Conservation (phyloP, 2,797 vertebrate genomes). For the Heliangelus exortis region DNA sequence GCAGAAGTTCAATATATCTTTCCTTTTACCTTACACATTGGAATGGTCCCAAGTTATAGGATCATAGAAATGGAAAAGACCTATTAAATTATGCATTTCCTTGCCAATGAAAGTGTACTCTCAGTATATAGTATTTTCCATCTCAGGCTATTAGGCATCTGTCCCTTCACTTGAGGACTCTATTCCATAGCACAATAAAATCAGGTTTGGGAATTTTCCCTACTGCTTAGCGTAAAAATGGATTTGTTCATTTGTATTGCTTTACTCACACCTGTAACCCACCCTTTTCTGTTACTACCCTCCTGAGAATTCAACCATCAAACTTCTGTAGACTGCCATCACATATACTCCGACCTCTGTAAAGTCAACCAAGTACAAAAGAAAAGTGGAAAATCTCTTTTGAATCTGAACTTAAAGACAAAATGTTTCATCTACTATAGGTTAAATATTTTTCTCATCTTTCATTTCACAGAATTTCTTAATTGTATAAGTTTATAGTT, state of each 20-base stretch:
- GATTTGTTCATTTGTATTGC: conserved; percentile 60
- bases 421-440: neutral
- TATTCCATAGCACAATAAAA: conserved; percentile 70
- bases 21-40: conserved; percentile 25
- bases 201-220: conserved; percentile 68
- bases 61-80: conserved; percentile 37
- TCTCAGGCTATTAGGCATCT: neutral
- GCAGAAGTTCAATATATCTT: conserved; percentile 12
- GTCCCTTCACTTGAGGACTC: conserved; percentile 54
- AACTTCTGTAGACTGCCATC: neutral
- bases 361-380: conserved; percentile 29
- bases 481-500: neutral
- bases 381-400: neutral
- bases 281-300: conserved; percentile 53
- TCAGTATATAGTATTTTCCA: conserved; percentile 22
- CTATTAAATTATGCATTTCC: conserved; percentile 35
- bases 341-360: neutral
- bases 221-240: conserved; percentile 64
- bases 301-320: neutral
- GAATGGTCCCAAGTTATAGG: neutral
- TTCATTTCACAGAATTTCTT: neutral
- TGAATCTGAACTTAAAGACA: neutral
- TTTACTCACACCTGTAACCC: conserved; percentile 62
- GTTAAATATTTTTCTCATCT: neutral
- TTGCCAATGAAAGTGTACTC: conserved; percentile 3